phyloP scores from a whole-genome alignment of 2,113 vertebrate genomes.

The Varanus salvator region DNA sequence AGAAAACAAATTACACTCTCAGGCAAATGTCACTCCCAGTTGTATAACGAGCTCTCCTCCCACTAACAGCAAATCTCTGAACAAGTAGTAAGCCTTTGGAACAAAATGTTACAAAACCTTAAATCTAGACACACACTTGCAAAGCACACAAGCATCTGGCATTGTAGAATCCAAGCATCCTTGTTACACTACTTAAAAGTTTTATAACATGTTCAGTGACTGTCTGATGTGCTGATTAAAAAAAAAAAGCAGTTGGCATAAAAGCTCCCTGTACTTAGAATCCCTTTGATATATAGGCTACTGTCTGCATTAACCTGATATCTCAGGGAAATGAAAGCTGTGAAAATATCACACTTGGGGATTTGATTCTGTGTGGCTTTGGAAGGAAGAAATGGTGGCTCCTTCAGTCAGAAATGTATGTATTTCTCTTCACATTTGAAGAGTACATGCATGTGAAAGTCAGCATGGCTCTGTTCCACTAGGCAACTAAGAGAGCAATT shows the following conservation, averaged over 20 bases:
- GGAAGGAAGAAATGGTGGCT: background rate
- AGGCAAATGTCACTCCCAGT: conserved; percentile 24
- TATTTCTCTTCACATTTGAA: background rate
- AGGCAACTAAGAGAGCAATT: background rate
- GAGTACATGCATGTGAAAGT: background rate
- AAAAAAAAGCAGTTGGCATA: conserved; percentile 41
- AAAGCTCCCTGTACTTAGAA: background rate
- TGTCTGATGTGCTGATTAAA: conserved; percentile 42
- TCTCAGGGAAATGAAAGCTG: background rate
- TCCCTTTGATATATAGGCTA: conserved; percentile 36
- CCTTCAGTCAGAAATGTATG: background rate
- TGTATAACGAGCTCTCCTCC: conserved; percentile 4
- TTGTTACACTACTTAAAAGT: conserved; percentile 16
- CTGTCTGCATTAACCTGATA: conserved; percentile 6
- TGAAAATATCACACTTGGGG: background rate
- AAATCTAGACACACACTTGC: conserved; percentile 22
- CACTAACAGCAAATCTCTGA: conserved; percentile 17
- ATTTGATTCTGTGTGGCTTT: background rate
- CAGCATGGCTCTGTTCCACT: background rate
- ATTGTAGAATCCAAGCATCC: conserved; percentile 35
- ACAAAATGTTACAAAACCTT: conserved; percentile 41
- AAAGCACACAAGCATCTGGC: conserved; percentile 35
- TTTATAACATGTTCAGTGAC: conserved; percentile 59
- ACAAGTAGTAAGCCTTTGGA: conserved; percentile 33
- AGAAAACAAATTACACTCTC: conserved; percentile 43